Percentiles rank a stretch among this genome's conserved stretches.
These are phyloP conservation scores for Schizotus pectinicornis DNA, from an alignment of 2,888 invertebrate genomes.

Conservation along the genomic window DNA sequence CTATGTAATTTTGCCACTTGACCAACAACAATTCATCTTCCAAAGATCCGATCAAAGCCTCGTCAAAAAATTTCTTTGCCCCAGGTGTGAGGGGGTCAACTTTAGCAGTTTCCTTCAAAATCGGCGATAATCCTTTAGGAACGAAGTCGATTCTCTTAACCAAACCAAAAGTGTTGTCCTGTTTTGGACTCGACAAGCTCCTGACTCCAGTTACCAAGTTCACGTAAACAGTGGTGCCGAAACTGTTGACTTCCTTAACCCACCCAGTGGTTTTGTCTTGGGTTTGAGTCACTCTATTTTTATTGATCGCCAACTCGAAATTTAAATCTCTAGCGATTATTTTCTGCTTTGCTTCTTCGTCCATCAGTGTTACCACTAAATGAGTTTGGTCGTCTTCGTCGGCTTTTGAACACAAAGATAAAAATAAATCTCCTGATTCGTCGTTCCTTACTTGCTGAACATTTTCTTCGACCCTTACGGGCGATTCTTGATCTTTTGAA, in stretches of 20 bases:
- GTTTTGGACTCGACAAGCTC: conserved; percentile 15
- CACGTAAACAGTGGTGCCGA: conserved; percentile 46
- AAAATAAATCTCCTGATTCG: background rate
- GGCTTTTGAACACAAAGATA: background rate
- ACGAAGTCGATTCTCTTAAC: conserved; percentile 60
- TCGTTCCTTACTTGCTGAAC: background rate
- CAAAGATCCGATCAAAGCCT: conserved; percentile 49
- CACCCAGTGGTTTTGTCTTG: conserved; percentile 20
- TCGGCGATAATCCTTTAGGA: conserved; percentile 68
- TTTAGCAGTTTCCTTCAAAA: conserved; percentile 55
- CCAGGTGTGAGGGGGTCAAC: conserved; percentile 48
- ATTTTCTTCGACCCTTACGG: background rate
- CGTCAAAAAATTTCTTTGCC: conserved; percentile 48
- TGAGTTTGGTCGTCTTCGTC: no score
- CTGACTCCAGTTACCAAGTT: conserved; percentile 45
- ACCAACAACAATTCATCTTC: conserved; percentile 50
- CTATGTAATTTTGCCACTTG: conserved; percentile 54
- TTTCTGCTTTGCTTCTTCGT: background rate
- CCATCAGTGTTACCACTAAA: no score
- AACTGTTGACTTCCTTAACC: conserved; percentile 39
- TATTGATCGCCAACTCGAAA: background rate
- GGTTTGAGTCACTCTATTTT: background rate
- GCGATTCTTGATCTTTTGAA: background rate
- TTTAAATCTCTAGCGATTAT: background rate
- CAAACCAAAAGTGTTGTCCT: conserved; percentile 51